Percentiles rank a stretch among this genome's conserved stretches.
Conservation (phyloP, 1,140 invertebrate species). For the Lasioglossum baleicum region DNA sequence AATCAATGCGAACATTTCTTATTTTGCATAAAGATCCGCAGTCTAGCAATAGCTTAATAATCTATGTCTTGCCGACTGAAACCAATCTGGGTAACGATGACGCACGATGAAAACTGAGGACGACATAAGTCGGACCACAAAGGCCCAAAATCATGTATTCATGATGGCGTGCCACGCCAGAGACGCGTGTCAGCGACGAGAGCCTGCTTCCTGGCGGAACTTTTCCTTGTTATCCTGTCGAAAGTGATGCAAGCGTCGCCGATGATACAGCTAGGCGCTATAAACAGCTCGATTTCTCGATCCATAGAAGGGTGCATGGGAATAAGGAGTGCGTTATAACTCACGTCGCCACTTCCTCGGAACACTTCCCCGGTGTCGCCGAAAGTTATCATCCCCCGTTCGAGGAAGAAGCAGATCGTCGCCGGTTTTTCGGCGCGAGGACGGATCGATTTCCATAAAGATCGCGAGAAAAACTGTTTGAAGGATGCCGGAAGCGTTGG, state of each 20-base stretch:
- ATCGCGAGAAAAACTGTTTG: slow-evolving; percentile 26
- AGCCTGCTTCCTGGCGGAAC: background rate
- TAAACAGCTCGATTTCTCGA: slow-evolving; percentile 1
- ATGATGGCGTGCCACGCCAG: background rate
- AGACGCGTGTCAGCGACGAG: background rate
- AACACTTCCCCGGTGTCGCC: slow-evolving; percentile 4
- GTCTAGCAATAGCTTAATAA: too few species aligned
- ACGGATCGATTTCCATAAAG: slow-evolving; percentile 50
- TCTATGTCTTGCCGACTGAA: too few species aligned
- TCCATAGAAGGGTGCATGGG: slow-evolving; percentile 4
- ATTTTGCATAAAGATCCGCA: too few species aligned
- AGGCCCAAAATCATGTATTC: too few species aligned
- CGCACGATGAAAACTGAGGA: too few species aligned
- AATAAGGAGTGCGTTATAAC: slow-evolving; percentile 2
- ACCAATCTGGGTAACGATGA: too few species aligned
- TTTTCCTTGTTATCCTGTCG: background rate
- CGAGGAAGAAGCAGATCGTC: slow-evolving; percentile 6
- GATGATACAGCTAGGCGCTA: background rate
- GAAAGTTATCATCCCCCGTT: slow-evolving; percentile 6
- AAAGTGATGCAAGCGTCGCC: background rate
- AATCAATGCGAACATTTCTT: too few species aligned
- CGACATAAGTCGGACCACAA: too few species aligned
- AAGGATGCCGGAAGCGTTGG: background rate
- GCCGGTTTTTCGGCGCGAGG: background rate
- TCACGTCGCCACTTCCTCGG: background rate